These are phyloP conservation scores for Oscheius sp. DNA, from an alignment of 2,888 invertebrate genomes.

Conservation along the genomic window DNA sequence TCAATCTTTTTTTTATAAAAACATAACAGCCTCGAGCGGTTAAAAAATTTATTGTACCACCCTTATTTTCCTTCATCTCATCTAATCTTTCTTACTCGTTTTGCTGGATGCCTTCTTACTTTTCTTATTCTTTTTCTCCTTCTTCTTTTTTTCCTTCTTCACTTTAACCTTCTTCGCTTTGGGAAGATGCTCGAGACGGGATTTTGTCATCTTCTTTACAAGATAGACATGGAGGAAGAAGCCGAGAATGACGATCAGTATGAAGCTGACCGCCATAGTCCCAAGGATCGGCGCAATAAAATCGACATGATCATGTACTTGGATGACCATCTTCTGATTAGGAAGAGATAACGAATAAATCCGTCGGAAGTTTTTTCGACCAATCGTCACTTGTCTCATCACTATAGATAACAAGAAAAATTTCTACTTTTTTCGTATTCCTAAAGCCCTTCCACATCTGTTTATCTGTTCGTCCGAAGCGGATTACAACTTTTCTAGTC, in stretches of 20 bases:
- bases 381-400: too few species aligned
- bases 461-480: too few species aligned
- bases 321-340: too few species aligned
- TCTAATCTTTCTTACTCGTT: background rate
- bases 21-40: too few species aligned
- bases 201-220: constrained; percentile 25
- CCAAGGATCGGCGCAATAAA: background rate
- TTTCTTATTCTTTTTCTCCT: constrained; percentile 36
- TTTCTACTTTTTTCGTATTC: too few species aligned
- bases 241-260: background rate
- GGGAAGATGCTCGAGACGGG: constrained; percentile 37
- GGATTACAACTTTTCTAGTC: too few species aligned
- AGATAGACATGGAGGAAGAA: constrained; percentile 25
- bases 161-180: constrained; percentile 42
- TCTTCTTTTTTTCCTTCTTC: constrained; percentile 37
- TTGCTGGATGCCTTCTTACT: constrained; percentile 10
- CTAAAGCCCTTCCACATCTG: too few species aligned
- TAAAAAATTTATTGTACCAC: background rate
- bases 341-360: too few species aligned
- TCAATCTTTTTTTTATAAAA: too few species aligned
- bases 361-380: too few species aligned
- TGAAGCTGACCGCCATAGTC: background rate
- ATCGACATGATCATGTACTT: background rate
- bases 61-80: background rate
- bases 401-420: too few species aligned